Conservation (phyloP, 2,888 invertebrate species). For the Cartodere bifasciata region DNA sequence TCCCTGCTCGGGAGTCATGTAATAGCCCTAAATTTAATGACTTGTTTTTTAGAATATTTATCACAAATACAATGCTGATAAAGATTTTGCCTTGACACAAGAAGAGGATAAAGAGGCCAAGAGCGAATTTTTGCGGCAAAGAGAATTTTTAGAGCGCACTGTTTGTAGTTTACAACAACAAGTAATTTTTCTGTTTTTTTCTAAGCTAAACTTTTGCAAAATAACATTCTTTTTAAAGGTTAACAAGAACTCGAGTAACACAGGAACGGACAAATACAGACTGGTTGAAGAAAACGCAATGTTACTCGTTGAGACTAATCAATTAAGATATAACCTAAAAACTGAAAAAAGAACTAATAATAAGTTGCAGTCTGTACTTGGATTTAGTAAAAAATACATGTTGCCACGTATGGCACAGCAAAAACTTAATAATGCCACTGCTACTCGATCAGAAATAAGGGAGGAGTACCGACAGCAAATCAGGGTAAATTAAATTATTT, state of each 20-base stretch:
- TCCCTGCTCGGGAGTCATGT: too few species aligned
- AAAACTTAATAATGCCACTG: conserved; percentile 49
- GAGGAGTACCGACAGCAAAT: conserved; percentile 41
- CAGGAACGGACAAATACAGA: conserved; percentile 31
- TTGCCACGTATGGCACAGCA: conserved; percentile 48
- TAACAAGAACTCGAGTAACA: conserved; percentile 25
- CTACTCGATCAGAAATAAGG: conserved; percentile 46
- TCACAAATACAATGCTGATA: conserved; percentile 58
- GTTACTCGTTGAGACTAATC: conserved; percentile 66
- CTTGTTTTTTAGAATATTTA: conserved; percentile 41
- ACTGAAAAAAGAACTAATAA: conserved; percentile 49
- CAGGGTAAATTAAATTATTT: conserved; percentile 28
- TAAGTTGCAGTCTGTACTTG: conserved; percentile 61
- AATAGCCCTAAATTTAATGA: neutral
- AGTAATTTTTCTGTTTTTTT: conserved; percentile 17
- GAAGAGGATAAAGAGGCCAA: conserved; percentile 59
- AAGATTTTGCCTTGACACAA: conserved; percentile 52
- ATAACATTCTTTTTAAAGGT: conserved; percentile 25
- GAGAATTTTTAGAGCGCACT: conserved; percentile 66
- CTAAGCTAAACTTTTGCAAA: conserved; percentile 8
- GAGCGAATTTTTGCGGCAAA: conserved; percentile 64
- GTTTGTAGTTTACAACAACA: conserved; percentile 40
- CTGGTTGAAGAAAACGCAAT: conserved; percentile 58
- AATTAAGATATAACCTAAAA: conserved; percentile 55
- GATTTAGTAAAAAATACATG: conserved; percentile 44